Percentiles rank a stretch among this genome's conserved stretches.
Evolutionary conservation across 2,797 vertebrate genomes (phyloP).

Genomic region (Myotis planiceps): DNA sequence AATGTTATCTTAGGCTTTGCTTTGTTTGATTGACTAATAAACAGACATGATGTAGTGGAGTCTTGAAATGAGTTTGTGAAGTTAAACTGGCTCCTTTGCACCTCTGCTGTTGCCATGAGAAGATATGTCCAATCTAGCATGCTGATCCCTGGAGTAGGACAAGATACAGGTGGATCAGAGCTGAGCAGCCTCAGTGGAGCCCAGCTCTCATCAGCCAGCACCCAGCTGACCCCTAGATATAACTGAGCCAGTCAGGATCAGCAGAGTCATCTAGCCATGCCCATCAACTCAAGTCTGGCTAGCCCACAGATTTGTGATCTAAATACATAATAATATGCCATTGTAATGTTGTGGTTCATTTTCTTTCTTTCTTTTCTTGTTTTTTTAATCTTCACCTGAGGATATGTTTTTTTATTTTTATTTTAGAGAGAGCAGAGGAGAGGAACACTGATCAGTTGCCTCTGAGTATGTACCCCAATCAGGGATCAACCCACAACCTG

Average conservation of each 20-base stretch:
- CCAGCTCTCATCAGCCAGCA: background rate
- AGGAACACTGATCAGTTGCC: background rate
- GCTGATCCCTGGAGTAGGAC: background rate
- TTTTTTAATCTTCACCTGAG: background rate
- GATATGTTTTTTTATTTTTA: background rate
- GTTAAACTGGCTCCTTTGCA: background rate
- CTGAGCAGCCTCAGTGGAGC: background rate
- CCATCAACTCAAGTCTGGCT: background rate
- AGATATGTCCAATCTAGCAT: background rate
- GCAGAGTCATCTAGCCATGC: background rate
- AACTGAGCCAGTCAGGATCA: background rate
- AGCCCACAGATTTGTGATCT: background rate
- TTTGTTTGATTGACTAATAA: background rate
- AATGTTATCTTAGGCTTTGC: background rate
- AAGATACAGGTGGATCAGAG: rapidly evolving
- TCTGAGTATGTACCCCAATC: background rate
- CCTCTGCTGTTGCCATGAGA: background rate
- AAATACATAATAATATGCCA: background rate
- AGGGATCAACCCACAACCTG: background rate
- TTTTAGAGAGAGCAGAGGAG: background rate
- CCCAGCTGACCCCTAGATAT: background rate
- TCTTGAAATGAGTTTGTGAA: background rate
- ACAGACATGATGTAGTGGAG: background rate
- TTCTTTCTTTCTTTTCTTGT: background rate
- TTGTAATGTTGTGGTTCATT: background rate